These are phyloP conservation scores for Smithornis capensis DNA, from an alignment of 2,113 vertebrate species.

Conservation along the genomic window DNA sequence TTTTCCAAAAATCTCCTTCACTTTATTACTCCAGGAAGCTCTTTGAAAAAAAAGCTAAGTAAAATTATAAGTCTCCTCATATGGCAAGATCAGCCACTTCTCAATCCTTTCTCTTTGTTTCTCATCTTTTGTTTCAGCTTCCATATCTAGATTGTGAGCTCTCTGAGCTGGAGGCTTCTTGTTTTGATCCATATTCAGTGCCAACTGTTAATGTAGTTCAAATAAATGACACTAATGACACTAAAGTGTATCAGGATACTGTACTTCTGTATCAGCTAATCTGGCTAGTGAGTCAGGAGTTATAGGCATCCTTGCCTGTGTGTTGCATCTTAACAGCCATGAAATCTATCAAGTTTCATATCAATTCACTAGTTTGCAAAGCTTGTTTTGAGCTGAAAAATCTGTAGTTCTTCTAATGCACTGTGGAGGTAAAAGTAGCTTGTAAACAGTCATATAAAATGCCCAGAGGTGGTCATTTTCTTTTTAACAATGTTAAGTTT, in stretches of 20 bases:
- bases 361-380: not conserved
- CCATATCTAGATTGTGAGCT: not conserved
- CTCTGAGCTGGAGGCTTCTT: not conserved
- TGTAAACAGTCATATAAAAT: not conserved
- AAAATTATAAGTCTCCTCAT: not conserved
- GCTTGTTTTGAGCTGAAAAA: not conserved
- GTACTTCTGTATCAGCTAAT: not conserved
- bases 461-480: not conserved
- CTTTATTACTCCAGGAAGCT: not conserved
- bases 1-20: not conserved
- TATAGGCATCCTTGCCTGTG: not conserved
- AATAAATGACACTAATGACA: constrained; percentile 36
- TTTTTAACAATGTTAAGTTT: not conserved
- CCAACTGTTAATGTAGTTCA: not conserved
- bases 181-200: constrained; percentile 24
- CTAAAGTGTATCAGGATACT: not conserved
- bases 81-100: not conserved
- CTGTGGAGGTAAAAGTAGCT: not conserved
- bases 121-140: constrained; percentile 2
- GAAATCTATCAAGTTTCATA: not conserved
- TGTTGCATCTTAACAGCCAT: not conserved
- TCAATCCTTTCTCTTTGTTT: constrained; percentile 1
- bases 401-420: not conserved
- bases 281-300: not conserved
- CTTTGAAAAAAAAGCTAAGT: constrained; percentile 4